A percentile compares a stretch with the other conserved stretches of the same genome.
Evolutionary conservation across 2,888 invertebrate species (phyloP).

Genomic region (Dynastes tityus): DNA sequence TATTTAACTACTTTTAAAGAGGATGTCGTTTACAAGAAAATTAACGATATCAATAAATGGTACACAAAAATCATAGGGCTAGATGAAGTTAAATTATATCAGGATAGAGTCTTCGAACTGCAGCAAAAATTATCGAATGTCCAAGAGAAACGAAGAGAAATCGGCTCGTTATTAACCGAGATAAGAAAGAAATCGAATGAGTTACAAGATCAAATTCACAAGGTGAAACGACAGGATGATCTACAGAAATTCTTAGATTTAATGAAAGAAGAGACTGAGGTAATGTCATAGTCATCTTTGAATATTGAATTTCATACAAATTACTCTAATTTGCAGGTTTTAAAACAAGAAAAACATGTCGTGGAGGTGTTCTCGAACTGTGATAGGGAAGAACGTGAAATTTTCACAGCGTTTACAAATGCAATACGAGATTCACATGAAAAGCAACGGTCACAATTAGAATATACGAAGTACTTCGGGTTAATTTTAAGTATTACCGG

Average conservation of each 20-base stretch:
- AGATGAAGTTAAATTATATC: slow-evolving; percentile 83
- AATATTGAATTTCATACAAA: no score
- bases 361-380: slow-evolving; percentile 76
- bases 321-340: slow-evolving; percentile 67
- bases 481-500: slow-evolving; percentile 66
- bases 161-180: slow-evolving; percentile 75
- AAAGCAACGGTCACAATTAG: slow-evolving; percentile 85
- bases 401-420: slow-evolving; percentile 81
- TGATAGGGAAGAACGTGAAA: slow-evolving; percentile 83
- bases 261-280: slow-evolving; percentile 80
- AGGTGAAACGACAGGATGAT: slow-evolving; percentile 81
- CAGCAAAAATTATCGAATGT: slow-evolving; percentile 78
- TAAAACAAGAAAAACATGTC: slow-evolving; percentile 77
- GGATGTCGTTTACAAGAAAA: slow-evolving; percentile 66
- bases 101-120: slow-evolving; percentile 81
- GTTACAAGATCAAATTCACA: slow-evolving; percentile 83
- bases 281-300: slow-evolving; percentile 57
- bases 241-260: slow-evolving; percentile 80
- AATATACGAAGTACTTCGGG: slow-evolving; percentile 87
- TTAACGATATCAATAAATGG: slow-evolving; percentile 73
- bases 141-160: slow-evolving; percentile 78
- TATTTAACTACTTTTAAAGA: slow-evolving; percentile 59
- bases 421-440: slow-evolving; percentile 88
- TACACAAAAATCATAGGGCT: slow-evolving; percentile 86
- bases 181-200: slow-evolving; percentile 80